Base-by-base conservation (phyloP, 2,888 invertebrate species). In the Mythimna albipuncta region DNA sequence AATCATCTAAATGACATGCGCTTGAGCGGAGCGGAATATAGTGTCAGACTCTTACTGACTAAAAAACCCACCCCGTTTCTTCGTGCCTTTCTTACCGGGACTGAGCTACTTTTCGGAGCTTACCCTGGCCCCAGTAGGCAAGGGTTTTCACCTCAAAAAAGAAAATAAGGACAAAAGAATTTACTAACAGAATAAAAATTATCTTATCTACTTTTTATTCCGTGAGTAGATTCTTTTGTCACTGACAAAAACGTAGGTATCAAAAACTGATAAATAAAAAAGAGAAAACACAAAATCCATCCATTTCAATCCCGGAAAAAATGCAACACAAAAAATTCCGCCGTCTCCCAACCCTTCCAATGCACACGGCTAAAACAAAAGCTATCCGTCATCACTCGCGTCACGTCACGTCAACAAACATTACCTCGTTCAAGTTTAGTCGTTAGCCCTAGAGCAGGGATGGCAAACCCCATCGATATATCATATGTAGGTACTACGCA, bases 401-500 rank as follows among this genome's bases (percentile, higher is more conserved):
- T 84, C 79, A 84, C 85, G 87, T 86, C 79, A 85, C 86, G 87
- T 86, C 86, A 85, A 85, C 88, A 89, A 90, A 90, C 90, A 90
- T 83, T 85, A 83, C 78, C 80, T 85, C 82, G 82, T 82, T 69
- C 72, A 87, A 90, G 86, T 89, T 90, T 81, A 85, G 86, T 90
- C 89, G 89, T 90, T 90, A 90, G 84, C 78, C 80, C 73, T 64
- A 69, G 72, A 10, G 41, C 9, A 38, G 38, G 32, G 32, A 32
- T 32, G 32, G 2, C 32, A 32, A 32, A 32, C 32, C 32, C 32
- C 32, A 32, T 32, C 32, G 32, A 32, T 32, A 32, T 32, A 32
- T 26, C 2, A 26, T 26, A 26, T n/a, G n/a, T n/a, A n/a, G n/a
- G 5, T 32, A 32, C 32, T 32, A 32, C 32, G 32, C 32, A 32